Base-by-base conservation (phyloP, 2,888 invertebrate species). In the Steinernema carpocapsae region DNA sequence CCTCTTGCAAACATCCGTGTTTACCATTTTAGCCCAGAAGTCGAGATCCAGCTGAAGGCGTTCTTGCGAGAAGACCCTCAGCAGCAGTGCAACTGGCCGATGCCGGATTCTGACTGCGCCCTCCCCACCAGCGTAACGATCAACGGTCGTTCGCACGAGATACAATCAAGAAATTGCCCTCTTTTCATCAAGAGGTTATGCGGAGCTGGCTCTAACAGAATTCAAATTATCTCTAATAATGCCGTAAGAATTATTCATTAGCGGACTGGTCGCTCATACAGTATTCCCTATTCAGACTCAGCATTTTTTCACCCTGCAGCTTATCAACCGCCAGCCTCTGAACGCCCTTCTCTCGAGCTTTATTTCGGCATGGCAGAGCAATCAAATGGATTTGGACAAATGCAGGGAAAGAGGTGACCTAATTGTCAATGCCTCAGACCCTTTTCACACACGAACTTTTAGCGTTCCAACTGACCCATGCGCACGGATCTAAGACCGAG, bases 161-260 rank as follows among this genome's bases (percentile, higher is more conserved):
- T 64, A 29, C 24, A 64, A n/a, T 64, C 64, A 29, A 26, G 26
- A 14, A 32, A 14, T 17, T 19, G 14, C 17, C 64, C 64, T 17
- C 64, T 64, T 64, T 64, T 29, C 32, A 64, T 64, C 64, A 64
- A 64, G 29, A 14, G 37, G 26, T 64, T 29, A 17, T 64, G 64
- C 32, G 17, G 17, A n/a, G 29, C 29, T 17, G 64, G 64, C 7
- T 29, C 22, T 10, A 64, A 64, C 26, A 64, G 64, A 26, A 64
- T 64, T 17, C 64, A 64, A 29, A 29, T 64, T 37, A 17, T 17
- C 32, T 64, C 64, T 6, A 17, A 22, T 17, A 29, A 26, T 26
- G 64, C 64, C 29, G 64, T 64, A 64, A 22, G 64, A 32, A 64
- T 64, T 17, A 64, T 64, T 37, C 64, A 64, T 64, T 7, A 52